Base-by-base conservation (phyloP, 2,113 vertebrate genomes). In the Elgaria multicarinata region DNA sequence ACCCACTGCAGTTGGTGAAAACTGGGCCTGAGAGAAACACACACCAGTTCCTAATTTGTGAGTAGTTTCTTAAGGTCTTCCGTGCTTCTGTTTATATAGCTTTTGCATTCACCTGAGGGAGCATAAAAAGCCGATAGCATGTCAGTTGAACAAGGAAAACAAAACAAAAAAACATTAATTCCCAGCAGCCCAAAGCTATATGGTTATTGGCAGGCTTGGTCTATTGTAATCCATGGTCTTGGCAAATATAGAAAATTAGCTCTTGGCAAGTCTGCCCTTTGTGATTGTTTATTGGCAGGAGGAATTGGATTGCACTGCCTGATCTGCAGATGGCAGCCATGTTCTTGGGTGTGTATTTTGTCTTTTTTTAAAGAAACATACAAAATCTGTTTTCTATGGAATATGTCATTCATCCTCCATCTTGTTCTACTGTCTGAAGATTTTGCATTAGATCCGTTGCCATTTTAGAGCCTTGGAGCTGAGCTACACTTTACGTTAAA, bases 241-340 rank as follows among this genome's bases (percentile, higher is more conserved):
- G 92, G 84, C 90, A 93, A 96, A 94, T 58, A 50, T 0, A 69
- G 85, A 89, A 86, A 93, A 95, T 94, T 78, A 93, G 39, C 83
- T 89, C 71, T 91, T 91, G 91, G 88, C 77, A 96, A 86, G 76
- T 87, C 50, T 93, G 83, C 69, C 95, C 53, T n/a, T 36, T 92
- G 46, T 89, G 79, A 91, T 44, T 91, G 91, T 94, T 93, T 86
- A 64, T 92, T 88, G 53, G 82, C 93, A 39, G 86, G 86, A 85
- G 82, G 87, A 83, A 78, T 44, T 6, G 42, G 28, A 1, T 84
- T 62, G 50, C 80, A 90, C 86, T 95, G 84, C 82, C 93, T 91
- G 85, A 90, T 90, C 33, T 53, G 66, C 83, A 85, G 66, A 85
- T 46, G 66, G 42, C 9, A 20, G 44, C 31, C n/a, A n/a, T n/a